Evolutionary conservation across 92 coral and sea anemone species (phyloP), one percentile per base, ranked within the genome.

Genomic region (Epizoanthus rinbou): DNA sequence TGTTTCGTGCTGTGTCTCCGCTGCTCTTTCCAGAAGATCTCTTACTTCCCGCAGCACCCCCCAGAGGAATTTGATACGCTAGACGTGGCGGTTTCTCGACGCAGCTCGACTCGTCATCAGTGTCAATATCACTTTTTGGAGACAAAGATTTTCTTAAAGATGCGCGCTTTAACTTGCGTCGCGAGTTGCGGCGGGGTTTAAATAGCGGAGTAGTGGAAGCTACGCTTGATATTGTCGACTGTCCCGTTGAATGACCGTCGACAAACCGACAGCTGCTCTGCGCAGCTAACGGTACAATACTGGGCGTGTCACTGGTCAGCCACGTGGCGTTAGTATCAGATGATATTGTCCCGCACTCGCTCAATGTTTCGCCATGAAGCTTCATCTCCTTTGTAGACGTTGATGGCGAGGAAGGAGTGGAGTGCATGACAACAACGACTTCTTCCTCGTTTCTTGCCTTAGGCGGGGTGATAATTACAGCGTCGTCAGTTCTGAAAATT

Each of bases 281-380:
- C 47, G 92, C 80, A 0, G 89, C 81, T 47, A 73, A 59, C 10
- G 89, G 89, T 15, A 88, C 87, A 72, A 68, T 59, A 69, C 95
- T 91, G 3, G 93, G 90, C 59, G 91, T 85, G 45, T 93, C 98
- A 43, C 98, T 93, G 84, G 93, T 93, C 35, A 93, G 63, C 97
- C 97, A 93, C 79, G 97, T 93, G 63, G 86, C 94, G 58, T 93
- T 93, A 7, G 97, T 93, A 39, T 93, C 97, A 35, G 97, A 93
- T 3, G 97, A 93, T 57, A 93, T 73, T 23, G 97, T 93, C 17
- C 97, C 97, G 73, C 97, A 91, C 63, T 93, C 97, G 63, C 97
- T 93, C 21, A 88, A 88, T 15, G 89, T 92, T 72, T 91, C 97
- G 72, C 88, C 91, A 45, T 81, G 94, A 53, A 78, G 73, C 81